Evolutionary conservation across 2,113 vertebrate species (phyloP), one percentile per base, ranked within the genome.

Genomic region (Elaphurus davidianus): DNA sequence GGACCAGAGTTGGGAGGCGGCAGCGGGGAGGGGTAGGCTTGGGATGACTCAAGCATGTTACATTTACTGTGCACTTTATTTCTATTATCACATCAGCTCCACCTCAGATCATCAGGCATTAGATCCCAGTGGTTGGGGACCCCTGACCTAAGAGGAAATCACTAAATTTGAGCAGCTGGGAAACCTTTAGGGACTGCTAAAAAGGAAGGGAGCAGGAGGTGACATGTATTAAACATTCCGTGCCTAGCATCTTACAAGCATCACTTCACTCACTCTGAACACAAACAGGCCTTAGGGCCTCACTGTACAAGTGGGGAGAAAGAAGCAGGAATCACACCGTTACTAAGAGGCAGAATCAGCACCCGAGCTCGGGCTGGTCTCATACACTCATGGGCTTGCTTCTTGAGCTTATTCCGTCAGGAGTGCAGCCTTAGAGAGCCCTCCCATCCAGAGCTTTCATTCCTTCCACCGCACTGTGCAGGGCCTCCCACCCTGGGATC

Each of bases 381-480:
- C 28, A 3, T 5, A 7, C 2, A 12, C 16, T 5, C 16, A 13
- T 3, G 60, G 52, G 10, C 19, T 19, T 36, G 16, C 36, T 40
- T 9, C 27, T 50, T 89, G 23, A 55, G 45, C 33, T 5, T 0
- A 2, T 25, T 40, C 36, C 0, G 0, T 11, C 19, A 2, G 27
- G 82, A 74, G 55, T 13, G n/a, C 47, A 27, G 81, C 81, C 82
- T 40, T 13, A 13, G 30, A 2, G 10, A 0, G 40, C 0, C 10
- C 45, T 33, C 7, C 45, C 50, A 40, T 13, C 36, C 64, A 28
- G 87, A 54, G 76, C 67, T 71, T 25, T 40, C 13, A 1, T 47
- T 60, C 76, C 59, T 3, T 30, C 45, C 4, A 16, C 28, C 0
- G 6, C 13, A 0, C 4, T 71, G 7, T 2, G 2, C 16, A 2